phyloP scores from a whole-genome alignment of 2,797 vertebrate species.

The Sparidentex hasta region DNA sequence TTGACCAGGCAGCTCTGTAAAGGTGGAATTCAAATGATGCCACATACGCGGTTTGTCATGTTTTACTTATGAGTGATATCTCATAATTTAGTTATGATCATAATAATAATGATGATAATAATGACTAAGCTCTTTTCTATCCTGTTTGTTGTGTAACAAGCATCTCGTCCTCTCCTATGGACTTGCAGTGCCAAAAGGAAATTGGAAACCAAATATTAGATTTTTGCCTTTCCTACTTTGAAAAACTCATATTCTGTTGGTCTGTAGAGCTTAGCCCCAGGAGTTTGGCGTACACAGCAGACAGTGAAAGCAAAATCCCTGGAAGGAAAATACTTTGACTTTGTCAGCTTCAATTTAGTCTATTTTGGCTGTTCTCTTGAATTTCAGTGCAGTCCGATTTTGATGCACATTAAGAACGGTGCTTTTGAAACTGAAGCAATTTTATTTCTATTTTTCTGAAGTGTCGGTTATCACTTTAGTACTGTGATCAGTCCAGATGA shows the following conservation, averaged over 20 bases:
- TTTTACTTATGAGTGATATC: neutral
- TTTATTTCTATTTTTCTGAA: slow-evolving; percentile 30
- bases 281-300: slow-evolving; percentile 4
- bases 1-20: slow-evolving; percentile 7
- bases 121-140: neutral
- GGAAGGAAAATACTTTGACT: slow-evolving; percentile 7
- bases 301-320: slow-evolving; percentile 7
- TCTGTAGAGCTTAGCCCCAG: slow-evolving; percentile 13
- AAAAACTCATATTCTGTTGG: slow-evolving; percentile 15
- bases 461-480: slow-evolving; percentile 18
- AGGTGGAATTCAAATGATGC: neutral
- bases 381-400: slow-evolving; percentile 5
- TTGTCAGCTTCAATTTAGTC: slow-evolving; percentile 1
- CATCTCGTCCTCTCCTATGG: neutral
- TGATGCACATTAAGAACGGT: slow-evolving; percentile 10
- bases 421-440: slow-evolving; percentile 15
- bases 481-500: slow-evolving; percentile 25
- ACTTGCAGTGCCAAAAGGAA: neutral
- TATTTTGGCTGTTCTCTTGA: neutral
- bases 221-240: slow-evolving; percentile 12
- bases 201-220: slow-evolving; percentile 8
- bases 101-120: neutral
- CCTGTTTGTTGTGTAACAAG: neutral
- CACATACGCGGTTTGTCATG: no score
- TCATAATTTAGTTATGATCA: neutral